Evolutionary conservation across 2,797 vertebrate species (phyloP), one percentile per base, ranked within the genome.

Genomic region (Gymnocypris eckloni): DNA sequence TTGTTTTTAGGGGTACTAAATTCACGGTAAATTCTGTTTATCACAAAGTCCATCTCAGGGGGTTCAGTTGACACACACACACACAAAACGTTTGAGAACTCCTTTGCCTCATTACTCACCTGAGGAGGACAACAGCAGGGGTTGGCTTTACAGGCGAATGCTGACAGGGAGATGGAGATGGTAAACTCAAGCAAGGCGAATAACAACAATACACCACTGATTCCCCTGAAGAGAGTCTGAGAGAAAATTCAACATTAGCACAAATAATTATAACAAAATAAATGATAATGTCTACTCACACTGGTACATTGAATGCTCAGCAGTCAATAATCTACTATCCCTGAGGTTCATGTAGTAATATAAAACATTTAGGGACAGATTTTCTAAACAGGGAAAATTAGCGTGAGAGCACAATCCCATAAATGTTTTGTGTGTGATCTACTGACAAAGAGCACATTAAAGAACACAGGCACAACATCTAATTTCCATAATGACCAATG

Each of bases 121-220:
- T n/a, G 22, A 59, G 56, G 3, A n/a, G 56, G 56, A 59, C 56
- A 59, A 59, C 75, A 61, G 56, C 39, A 66, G 25, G 6, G 1
- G n/a, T 0, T 61, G 5, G 78, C 37, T 61, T 5, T 81, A 39
- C 54, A 79, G 56, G 56, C 33, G 64, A 79, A 79, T 48, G 56
- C 39, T 22, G 78, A 79, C 22, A 79, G 59, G 28, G 20, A 64
- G 78, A 79, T 79, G 56, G 78, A 79, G 54, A 79, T 66, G 56
- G 45, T 79, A 25, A 79, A 79, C 56, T 54, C 43, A 59, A 77
- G 73, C n/a, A 77, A 28, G 50, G 8, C 1, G 28, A 77, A 54
- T 16, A 77, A 2, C 73, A 77, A 25, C 73, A 77, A 56, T 3
- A 77, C 50, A 61, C 77, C 54, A 45, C 16, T 59, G 37, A 64